Evolutionary conservation across 2,113 vertebrate species (phyloP), one percentile per base, ranked within the genome.

Genomic region (Triplophysa siluroides): DNA sequence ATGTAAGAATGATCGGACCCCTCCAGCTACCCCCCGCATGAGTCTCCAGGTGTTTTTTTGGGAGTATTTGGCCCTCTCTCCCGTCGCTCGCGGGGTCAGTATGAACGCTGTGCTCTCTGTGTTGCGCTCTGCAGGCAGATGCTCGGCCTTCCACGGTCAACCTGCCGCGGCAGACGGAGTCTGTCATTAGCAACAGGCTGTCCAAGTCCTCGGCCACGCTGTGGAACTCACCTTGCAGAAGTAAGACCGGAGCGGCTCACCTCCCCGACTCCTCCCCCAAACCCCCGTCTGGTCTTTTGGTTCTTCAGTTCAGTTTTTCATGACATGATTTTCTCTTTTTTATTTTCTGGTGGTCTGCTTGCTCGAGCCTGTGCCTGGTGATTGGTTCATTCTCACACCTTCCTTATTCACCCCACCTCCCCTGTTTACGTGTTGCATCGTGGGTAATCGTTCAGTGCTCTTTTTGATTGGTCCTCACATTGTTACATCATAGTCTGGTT

Each of bases 201-300:
- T 99, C 97, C 95, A 99, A 98, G 94, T 98, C 97, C 90, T 98
- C 97, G 2, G 96, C 97, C 90, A 98, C 97, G 76, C 95, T 98
- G 89, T 98, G 97, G 97, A 99, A 96, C 93, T 97, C 96, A 88
- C 96, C 96, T 93, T 96, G 92, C 95, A 96, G 95, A 98, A 98
- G 96, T 98, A 99, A 97, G 97, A 93, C 88, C 85, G 87, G 73
- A 76, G 74, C 87, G 83, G 84, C 84, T 82, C 90, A 89, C 85
- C 33, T 89, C 88, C 90, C 86, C 83, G 78, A 24, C 89, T 43
- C 41, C 87, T 89, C 24, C 41, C 63, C 73, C 68, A 88, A 87
- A 83, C 83, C 82, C 78, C 79, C 82, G 68, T 80, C 83, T 87
- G 87, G 84, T 87, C 82, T 71, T 81, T 86, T 88, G 80, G 73